Evolutionary conservation across 2,797 vertebrate species (phyloP).

Genomic region (Halcyon smyrnensis): DNA sequence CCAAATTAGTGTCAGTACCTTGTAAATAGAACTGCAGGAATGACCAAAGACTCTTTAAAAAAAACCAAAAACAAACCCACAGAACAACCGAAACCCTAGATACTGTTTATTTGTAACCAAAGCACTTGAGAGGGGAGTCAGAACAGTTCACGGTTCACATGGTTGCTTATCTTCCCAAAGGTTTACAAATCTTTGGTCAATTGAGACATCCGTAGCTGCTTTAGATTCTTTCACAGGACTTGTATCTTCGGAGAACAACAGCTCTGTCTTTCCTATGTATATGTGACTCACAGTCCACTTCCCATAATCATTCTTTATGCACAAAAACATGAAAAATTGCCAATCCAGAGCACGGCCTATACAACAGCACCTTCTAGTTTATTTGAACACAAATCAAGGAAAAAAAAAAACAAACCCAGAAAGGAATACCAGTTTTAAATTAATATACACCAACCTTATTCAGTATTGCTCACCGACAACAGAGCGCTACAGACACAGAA

Average conservation of each 20-base stretch:
- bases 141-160: background rate
- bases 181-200: background rate
- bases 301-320: background rate
- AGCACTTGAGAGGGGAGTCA: background rate
- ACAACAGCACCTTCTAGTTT: background rate
- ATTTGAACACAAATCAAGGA: background rate
- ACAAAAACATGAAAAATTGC: background rate
- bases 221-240: background rate
- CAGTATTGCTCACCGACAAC: background rate
- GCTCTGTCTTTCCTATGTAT: background rate
- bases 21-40: background rate
- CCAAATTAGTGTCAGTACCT: background rate
- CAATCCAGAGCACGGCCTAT: background rate
- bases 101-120: conserved; percentile 4
- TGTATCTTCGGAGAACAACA: background rate
- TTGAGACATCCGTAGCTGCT: background rate
- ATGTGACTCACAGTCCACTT: background rate
- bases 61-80: background rate
- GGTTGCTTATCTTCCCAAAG: background rate
- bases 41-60: background rate
- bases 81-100: no score
- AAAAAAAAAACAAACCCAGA: background rate
- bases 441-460: background rate
- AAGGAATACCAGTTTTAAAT: background rate
- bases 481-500: background rate